A percentile compares a stretch with the other conserved stretches of the same genome.
Evolutionary conservation across 2,888 invertebrate species (phyloP).

Genomic region (Rhorus exstirpatorius): DNA sequence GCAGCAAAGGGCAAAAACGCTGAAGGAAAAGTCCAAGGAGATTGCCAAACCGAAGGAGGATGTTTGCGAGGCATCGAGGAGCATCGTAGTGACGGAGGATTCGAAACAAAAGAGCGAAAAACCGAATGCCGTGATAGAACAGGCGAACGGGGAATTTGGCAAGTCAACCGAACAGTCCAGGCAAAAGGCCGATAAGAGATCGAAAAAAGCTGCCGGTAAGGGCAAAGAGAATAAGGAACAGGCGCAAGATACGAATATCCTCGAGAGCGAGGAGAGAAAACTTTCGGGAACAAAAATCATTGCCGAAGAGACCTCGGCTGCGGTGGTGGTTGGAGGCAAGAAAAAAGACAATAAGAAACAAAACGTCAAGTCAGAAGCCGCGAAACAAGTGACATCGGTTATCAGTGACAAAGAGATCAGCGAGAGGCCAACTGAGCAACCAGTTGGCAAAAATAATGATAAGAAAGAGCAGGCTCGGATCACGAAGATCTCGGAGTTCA

Average conservation of each 20-base stretch:
- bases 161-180: conserved; percentile 46
- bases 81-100: conserved; percentile 48
- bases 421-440: conserved; percentile 56
- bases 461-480: conserved; percentile 44
- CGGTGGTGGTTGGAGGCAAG: conserved; percentile 49
- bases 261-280: conserved; percentile 35
- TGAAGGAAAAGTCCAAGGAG: conserved; percentile 78
- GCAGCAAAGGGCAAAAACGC: conserved; percentile 77
- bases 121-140: conserved; percentile 19
- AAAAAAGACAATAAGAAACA: conserved; percentile 59
- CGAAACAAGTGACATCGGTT: background rate
- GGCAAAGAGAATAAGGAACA: conserved; percentile 62
- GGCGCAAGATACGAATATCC: conserved; percentile 33
- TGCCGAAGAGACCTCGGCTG: conserved; percentile 23
- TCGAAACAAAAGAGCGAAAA: conserved; percentile 58
- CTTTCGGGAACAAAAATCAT: conserved; percentile 29
- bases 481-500: conserved; percentile 36
- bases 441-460: conserved; percentile 60
- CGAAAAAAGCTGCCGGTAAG: conserved; percentile 57
- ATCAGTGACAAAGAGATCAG: conserved; percentile 2
- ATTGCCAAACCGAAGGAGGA: conserved; percentile 62
- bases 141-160: conserved; percentile 32
- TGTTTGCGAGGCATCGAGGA: conserved; percentile 25
- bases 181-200: conserved; percentile 47
- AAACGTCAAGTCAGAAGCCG: conserved; percentile 32